Percentiles rank a stretch among this genome's conserved stretches.
Evolutionary conservation across 1,140 invertebrate genomes (phyloP).

Genomic region (Papilio xuthus): DNA sequence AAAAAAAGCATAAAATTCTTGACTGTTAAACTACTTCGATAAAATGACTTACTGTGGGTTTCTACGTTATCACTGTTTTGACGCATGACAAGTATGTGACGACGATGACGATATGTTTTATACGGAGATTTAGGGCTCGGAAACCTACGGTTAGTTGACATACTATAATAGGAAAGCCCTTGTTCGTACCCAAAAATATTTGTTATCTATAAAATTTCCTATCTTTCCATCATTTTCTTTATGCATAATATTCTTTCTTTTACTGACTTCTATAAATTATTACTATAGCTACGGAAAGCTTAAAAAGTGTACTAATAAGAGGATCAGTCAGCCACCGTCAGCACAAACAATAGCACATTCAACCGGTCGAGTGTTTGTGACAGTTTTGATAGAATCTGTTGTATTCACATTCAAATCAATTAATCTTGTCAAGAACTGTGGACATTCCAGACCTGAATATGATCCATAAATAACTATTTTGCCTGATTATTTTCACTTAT

Average conservation of each 20-base stretch:
- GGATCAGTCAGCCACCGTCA: neutral
- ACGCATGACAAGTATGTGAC: too few relatives aligned
- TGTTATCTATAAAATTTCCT: too few relatives aligned
- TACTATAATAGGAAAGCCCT: too few relatives aligned
- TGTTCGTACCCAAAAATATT: too few relatives aligned
- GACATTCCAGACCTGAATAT: conserved; percentile 13
- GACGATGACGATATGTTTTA: too few relatives aligned
- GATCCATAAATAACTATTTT: conserved; percentile 2
- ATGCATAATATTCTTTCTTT: neutral
- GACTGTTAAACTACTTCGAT: too few relatives aligned
- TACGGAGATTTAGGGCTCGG: too few relatives aligned
- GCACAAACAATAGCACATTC: conserved; percentile 20
- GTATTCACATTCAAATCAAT: conserved; percentile 23
- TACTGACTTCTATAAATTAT: neutral
- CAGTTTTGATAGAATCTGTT: conserved; percentile 33
- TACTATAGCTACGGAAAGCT: neutral
- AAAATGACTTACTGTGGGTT: too few relatives aligned
- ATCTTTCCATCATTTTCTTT: neutral
- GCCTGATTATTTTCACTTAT: neutral
- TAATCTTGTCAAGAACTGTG: conserved; percentile 10
- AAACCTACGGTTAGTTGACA: too few relatives aligned
- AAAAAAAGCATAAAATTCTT: too few relatives aligned
- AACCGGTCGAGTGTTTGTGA: conserved; percentile 9
- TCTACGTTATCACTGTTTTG: too few relatives aligned
- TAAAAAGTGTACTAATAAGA: neutral